Base-by-base conservation (phyloP, 1,140 invertebrate genomes). In the Leptinotarsa texana region DNA sequence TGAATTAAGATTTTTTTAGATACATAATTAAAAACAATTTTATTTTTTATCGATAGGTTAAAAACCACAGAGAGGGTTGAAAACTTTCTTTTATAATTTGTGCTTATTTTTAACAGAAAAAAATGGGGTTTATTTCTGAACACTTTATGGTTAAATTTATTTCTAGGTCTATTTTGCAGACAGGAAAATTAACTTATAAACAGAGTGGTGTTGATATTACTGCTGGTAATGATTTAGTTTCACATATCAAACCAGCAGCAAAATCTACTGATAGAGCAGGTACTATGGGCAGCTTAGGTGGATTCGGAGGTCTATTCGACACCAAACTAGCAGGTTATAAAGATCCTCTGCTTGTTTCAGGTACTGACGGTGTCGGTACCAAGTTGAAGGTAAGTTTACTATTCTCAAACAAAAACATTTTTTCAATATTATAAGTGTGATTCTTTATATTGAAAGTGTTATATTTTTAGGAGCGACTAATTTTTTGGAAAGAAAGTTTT, bases 301-400 rank as follows among this genome's bases (percentile, higher is more conserved):
- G 94, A 24, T 99, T 98, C 87, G 98, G 96, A 63, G 97, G 95
- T 1, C 87, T 98, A 1, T 98, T 98, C 87, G 96, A 98, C 68
- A 74, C 81, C 89, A 63, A 90, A 89, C 84, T 86, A 86, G 86
- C 90, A 65, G 90, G 90, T 1, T 92, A 91, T 77, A 90, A 89
- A 71, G 93, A 97, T 84, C 96, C 96, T 0, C 87, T 98, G 4
- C 87, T 99, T 4, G 95, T 98, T 3, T 96, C 97, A 76, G 96
- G 96, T 3, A 96, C 97, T 4, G 97, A 99, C 87, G 98, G 98
- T 18, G 97, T 99, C 27, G 98, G 98, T 61, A 98, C 97, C 1
- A 99, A 99, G 88, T 87, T 95, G 63, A 97, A 94, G 90, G 95
- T 94, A 86, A 82, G 22, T 42, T 42, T 42, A 11, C 8, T 3